A percentile compares a stretch with the other conserved stretches of the same genome.
phyloP scores from a whole-genome alignment of 2,797 vertebrate genomes.

The Pseudomugil tenellus region DNA sequence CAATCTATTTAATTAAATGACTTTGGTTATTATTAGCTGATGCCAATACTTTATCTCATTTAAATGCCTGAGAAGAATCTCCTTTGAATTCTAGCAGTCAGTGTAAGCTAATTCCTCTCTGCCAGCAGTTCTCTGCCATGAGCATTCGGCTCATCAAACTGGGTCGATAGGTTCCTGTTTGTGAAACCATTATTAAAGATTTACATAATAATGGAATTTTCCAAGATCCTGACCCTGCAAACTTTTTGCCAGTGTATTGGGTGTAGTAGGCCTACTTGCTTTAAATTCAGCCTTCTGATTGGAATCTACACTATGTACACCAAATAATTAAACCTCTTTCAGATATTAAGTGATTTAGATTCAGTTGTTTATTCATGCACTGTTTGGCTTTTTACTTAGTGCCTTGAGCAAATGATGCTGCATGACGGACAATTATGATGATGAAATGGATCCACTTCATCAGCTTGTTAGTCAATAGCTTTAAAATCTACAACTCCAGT shows the following conservation, averaged over 20 bases:
- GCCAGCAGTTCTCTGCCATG: constrained; percentile 26
- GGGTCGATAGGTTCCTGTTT: background rate
- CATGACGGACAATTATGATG: background rate
- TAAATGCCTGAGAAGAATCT: constrained; percentile 35
- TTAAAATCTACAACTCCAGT: constrained; percentile 14
- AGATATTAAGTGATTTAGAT: background rate
- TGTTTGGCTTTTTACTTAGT: background rate
- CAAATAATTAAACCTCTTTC: constrained; percentile 5
- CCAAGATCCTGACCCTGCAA: background rate
- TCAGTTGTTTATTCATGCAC: background rate
- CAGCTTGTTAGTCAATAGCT: constrained; percentile 41
- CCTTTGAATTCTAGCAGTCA: constrained; percentile 45
- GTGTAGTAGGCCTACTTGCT: background rate
- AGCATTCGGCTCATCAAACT: constrained; percentile 1
- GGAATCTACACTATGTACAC: background rate
- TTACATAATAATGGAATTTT: constrained; percentile 11
- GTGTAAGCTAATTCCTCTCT: constrained; percentile 36
- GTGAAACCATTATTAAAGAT: constrained; percentile 20
- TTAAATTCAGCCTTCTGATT: background rate
- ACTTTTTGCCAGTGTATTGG: background rate
- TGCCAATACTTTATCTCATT: constrained; percentile 37
- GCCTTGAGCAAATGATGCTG: constrained; percentile 1
- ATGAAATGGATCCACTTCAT: constrained; percentile 25
- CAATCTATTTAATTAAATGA: constrained; percentile 17
- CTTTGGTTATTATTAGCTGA: constrained; percentile 30